Evolutionary conservation across 2,888 invertebrate genomes (phyloP).

Genomic region (Elmis aenea): DNA sequence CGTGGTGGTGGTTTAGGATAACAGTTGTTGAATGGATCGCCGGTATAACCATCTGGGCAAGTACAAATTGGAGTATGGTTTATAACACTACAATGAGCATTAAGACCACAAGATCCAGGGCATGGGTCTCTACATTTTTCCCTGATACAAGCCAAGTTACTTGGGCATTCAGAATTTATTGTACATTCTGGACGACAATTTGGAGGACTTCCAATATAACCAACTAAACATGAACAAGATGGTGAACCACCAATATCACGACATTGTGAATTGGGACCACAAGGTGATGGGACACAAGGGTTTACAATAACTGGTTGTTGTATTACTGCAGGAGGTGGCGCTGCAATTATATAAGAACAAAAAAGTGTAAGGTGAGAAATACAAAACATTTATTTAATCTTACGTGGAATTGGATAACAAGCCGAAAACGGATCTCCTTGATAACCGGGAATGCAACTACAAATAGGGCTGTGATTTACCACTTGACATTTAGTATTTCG

Average conservation of each 20-base stretch:
- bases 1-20: constrained; percentile 51
- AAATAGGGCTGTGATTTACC: constrained; percentile 66
- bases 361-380: not conserved
- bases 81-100: constrained; percentile 68
- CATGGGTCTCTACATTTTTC: constrained; percentile 75
- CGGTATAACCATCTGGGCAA: constrained; percentile 65
- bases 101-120: constrained; percentile 70
- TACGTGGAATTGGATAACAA: constrained; percentile 47
- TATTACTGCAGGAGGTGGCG: constrained; percentile 30
- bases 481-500: constrained; percentile 65
- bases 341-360: not conserved
- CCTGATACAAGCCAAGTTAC: constrained; percentile 67
- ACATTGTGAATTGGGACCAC: constrained; percentile 74
- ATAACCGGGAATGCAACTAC: constrained; percentile 55
- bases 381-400: constrained; percentile 47
- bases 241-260: constrained; percentile 62
- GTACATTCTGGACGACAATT: constrained; percentile 76
- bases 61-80: constrained; percentile 73
- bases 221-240: constrained; percentile 68
- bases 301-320: constrained; percentile 42
- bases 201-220: constrained; percentile 69
- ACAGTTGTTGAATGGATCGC: constrained; percentile 73
- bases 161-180: constrained; percentile 69
- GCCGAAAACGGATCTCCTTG: constrained; percentile 60
- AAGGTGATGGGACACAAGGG: constrained; percentile 74